Percentiles rank a stretch among this genome's conserved stretches.
These are phyloP conservation scores for Thera obeliscata DNA, from an alignment of 2,888 invertebrate species.

Conservation along the genomic window DNA sequence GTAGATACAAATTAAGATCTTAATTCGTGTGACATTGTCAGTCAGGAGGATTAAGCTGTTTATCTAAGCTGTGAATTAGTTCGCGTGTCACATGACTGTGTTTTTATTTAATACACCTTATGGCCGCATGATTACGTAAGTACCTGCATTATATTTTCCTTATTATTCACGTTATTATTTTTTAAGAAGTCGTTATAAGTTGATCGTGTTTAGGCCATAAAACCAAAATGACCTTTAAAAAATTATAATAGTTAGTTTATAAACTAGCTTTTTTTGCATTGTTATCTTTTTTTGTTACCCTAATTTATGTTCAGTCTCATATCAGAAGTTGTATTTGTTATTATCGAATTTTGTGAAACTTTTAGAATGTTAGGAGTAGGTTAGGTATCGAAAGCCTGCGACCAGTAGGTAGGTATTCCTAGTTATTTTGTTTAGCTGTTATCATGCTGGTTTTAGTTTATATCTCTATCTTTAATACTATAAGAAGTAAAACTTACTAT, in stretches of 20 bases:
- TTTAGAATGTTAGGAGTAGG: too few species aligned
- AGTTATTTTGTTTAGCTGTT: too few species aligned
- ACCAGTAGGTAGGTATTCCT: too few species aligned
- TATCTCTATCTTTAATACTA: too few species aligned
- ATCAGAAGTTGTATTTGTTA: too few species aligned
- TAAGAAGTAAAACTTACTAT: too few species aligned
- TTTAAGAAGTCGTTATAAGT: background rate
- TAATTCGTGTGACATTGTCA: conserved; percentile 51
- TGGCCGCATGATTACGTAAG: conserved; percentile 55
- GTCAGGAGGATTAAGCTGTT: conserved; percentile 50
- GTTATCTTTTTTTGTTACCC: too few species aligned
- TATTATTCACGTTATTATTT: background rate
- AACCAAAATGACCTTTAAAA: background rate
- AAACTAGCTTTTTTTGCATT: background rate
- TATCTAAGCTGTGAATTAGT: conserved; percentile 52
- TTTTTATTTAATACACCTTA: conserved; percentile 28
- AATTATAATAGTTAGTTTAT: background rate
- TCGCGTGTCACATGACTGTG: conserved; percentile 34
- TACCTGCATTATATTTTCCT: conserved; percentile 31
- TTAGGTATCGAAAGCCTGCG: too few species aligned
- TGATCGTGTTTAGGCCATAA: background rate
- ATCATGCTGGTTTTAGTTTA: too few species aligned
- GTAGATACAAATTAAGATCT: conserved; percentile 42
- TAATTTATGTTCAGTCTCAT: too few species aligned
- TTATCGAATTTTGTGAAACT: too few species aligned